These are phyloP conservation scores for Phania funesta DNA, from an alignment of 2,888 invertebrate species.

Conservation along the genomic window DNA sequence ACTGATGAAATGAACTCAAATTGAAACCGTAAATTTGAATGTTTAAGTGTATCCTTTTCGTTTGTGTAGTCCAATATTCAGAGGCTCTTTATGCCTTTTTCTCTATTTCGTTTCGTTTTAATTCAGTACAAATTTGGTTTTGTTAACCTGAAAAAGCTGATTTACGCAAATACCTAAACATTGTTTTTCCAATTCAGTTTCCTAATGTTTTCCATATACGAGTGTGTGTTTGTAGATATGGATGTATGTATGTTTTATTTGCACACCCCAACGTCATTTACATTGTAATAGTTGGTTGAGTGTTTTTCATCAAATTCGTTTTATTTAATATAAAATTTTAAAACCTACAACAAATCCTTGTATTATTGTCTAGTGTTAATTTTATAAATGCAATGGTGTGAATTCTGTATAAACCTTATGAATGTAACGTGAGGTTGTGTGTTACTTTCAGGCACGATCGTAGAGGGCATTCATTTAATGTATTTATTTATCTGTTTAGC, in stretches of 20 bases:
- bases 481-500: conserved; percentile 40
- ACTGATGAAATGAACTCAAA: conserved; percentile 33
- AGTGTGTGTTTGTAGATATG: background rate
- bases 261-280: background rate
- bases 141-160: conserved; percentile 74
- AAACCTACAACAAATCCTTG: conserved; percentile 29
- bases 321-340: conserved; percentile 43
- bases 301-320: conserved; percentile 49
- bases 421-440: conserved; percentile 28
- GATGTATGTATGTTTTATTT: background rate
- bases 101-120: conserved; percentile 68
- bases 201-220: conserved; percentile 12
- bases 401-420: conserved; percentile 27
- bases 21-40: conserved; percentile 33
- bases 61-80: conserved; percentile 58
- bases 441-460: conserved; percentile 53
- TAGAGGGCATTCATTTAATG: conserved; percentile 64
- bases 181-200: conserved; percentile 44
- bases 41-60: conserved; percentile 55
- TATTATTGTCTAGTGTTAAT: conserved; percentile 53
- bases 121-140: conserved; percentile 72
- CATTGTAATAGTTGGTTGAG: conserved; percentile 24
- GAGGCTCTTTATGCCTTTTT: conserved; percentile 58
- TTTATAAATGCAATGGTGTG: background rate
- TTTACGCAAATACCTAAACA: conserved; percentile 69